phyloP scores from a whole-genome alignment of 2,797 vertebrate genomes.

The Trachops cirrhosus region DNA sequence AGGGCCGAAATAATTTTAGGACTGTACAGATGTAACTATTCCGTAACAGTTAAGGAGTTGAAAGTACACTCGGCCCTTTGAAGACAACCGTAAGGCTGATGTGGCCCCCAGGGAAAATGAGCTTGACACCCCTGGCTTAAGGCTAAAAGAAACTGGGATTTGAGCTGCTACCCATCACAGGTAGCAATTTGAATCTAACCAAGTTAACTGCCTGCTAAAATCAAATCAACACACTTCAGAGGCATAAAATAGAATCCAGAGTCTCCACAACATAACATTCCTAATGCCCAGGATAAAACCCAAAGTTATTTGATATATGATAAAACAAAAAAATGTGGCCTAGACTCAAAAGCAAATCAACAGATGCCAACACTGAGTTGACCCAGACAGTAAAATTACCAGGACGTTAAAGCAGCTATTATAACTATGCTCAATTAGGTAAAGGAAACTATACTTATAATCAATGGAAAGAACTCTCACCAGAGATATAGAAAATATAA shows the following conservation, averaged over 20 bases:
- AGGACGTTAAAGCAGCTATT: background rate
- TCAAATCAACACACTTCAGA: background rate
- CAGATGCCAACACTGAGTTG: background rate
- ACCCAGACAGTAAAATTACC: background rate
- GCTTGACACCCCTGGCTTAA: background rate
- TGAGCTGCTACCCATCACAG: background rate
- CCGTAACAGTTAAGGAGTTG: no score
- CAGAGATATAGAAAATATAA: background rate
- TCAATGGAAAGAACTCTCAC: background rate
- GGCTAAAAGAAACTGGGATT: background rate
- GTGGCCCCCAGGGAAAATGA: no score
- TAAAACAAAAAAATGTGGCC: background rate
- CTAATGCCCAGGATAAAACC: background rate
- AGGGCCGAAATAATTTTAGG: no score
- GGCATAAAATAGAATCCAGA: background rate
- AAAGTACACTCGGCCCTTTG: no score
- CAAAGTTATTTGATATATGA: background rate
- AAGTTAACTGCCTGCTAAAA: background rate
- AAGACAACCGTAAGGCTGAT: no score
- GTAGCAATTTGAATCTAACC: background rate
- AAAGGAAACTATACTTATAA: background rate
- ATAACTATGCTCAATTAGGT: background rate
- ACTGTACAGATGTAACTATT: no score
- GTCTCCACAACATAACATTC: background rate
- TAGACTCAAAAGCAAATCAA: conserved; percentile 14